A percentile compares a stretch with the other conserved stretches of the same genome.
These are phyloP conservation scores for Azorinus chamasolen DNA, from an alignment of 2,888 invertebrate species.

Conservation along the genomic window DNA sequence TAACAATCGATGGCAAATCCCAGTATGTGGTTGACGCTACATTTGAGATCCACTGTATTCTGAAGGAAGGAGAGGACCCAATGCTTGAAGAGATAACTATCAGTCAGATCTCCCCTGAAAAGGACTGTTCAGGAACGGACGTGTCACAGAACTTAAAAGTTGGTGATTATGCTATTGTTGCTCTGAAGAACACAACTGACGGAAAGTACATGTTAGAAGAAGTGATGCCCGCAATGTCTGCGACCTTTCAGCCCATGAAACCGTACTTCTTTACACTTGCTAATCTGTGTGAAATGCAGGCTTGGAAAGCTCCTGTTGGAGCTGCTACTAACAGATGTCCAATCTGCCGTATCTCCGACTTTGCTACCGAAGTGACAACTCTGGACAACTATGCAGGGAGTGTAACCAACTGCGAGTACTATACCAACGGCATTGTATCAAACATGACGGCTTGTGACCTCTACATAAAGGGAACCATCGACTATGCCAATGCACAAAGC, in stretches of 20 bases:
- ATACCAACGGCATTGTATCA: slow-evolving; percentile 5
- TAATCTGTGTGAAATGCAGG: slow-evolving; percentile 43
- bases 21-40: slow-evolving; percentile 43
- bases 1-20: slow-evolving; percentile 1
- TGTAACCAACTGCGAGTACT: slow-evolving; percentile 7
- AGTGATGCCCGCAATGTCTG: slow-evolving; percentile 44
- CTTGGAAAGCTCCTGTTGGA: slow-evolving; percentile 38
- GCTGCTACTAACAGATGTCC: slow-evolving; percentile 47
- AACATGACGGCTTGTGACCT: slow-evolving; percentile 39
- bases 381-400: background rate
- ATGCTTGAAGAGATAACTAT: slow-evolving; percentile 27
- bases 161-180: slow-evolving; percentile 40
- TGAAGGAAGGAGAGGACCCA: slow-evolving; percentile 17
- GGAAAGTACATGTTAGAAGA: slow-evolving; percentile 37
- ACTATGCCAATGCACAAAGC: slow-evolving; percentile 16
- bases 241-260: slow-evolving; percentile 21
- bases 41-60: slow-evolving; percentile 47
- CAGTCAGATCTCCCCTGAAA: slow-evolving; percentile 36
- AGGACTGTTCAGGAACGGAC: slow-evolving; percentile 45
- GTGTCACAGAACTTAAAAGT: slow-evolving; percentile 26
- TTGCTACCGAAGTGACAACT: slow-evolving; percentile 8
- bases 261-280: slow-evolving; percentile 42
- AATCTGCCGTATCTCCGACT: slow-evolving; percentile 47
- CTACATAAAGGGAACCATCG: slow-evolving; percentile 30
- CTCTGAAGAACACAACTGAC: slow-evolving; percentile 18